Evolutionary conservation across 1,140 invertebrate genomes (phyloP), one percentile per base, ranked within the genome.

Genomic region (Galleria mellonella): DNA sequence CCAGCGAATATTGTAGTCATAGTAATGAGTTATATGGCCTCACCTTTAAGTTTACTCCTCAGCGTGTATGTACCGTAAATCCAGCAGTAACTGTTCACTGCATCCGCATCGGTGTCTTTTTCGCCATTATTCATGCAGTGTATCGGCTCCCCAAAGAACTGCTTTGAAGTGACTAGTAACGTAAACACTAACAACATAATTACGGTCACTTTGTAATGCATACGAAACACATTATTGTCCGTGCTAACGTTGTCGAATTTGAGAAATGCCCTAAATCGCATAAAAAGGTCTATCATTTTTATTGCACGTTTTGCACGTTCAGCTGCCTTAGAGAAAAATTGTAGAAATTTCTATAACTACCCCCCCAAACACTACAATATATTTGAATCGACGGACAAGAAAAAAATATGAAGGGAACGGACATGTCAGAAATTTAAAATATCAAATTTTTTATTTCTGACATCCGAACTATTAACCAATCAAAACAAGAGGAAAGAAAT

Each of bases 51-150:
- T 14, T 83, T 72, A 45, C 88, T 84, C 48, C 83, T 79, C 2
- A 92, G 59, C 0, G 91, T 92, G 58, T 91, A 94, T 0, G 93
- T 94, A 36, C 92, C 91, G 63, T 92, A 89, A 30, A 93, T 93
- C 92, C 92, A 94, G 73, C 93, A 95, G 60, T 90, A 94, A 12
- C 89, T 90, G 50, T 94, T 90, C 29, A 94, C 87, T 27, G 90
- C 88, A 50, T 92, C 86, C 51, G 83, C 83, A 14, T 86, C 64
- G 11, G 59, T 53, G 31, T 87, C 77, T 14, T 67, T 74, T 9
- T 86, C 87, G 30, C 74, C 70, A 9, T 73, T 64, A 10, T 62
- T 59, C 57, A 92, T 89, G 51, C 92, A 93, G 40, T 90, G 83
- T 5, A 93, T 91, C 0, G 91, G 91, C 58, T 92, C 90, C 0